Evolutionary conservation across 2,113 vertebrate genomes (phyloP).

Genomic region (Clarias gariepinus): DNA sequence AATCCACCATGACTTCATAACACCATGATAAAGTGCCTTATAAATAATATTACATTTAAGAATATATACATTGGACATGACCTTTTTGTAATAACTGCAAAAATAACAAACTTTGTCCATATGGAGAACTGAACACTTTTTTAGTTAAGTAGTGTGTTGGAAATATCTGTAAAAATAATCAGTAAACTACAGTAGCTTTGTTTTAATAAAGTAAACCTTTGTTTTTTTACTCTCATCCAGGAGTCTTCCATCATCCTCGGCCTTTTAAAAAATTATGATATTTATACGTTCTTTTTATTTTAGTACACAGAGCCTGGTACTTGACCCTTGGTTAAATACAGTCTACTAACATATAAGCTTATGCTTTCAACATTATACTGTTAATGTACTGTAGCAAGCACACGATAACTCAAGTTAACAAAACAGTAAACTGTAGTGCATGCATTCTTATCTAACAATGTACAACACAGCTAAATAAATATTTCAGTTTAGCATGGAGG

Average conservation of each 20-base stretch:
- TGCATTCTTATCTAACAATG: too few species aligned
- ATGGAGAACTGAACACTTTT: background rate
- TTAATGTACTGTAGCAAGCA: background rate
- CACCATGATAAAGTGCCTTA: background rate
- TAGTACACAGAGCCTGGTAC: background rate
- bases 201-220: background rate
- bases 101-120: background rate
- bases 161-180: too few species aligned
- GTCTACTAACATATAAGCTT: background rate
- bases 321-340: background rate
- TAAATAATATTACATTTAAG: background rate
- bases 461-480: too few species aligned
- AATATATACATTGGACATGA: background rate
- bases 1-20: background rate
- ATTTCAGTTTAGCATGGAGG: too few species aligned
- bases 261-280: background rate
- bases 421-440: too few species aligned
- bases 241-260: background rate
- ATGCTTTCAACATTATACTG: background rate
- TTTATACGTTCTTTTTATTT: constrained; percentile 14
- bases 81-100: background rate
- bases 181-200: too few species aligned
- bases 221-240: background rate
- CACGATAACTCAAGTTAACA: background rate
- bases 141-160: background rate